Evolutionary conservation across 2,888 invertebrate genomes (phyloP).

Genomic region (Charanyca ferruginea): DNA sequence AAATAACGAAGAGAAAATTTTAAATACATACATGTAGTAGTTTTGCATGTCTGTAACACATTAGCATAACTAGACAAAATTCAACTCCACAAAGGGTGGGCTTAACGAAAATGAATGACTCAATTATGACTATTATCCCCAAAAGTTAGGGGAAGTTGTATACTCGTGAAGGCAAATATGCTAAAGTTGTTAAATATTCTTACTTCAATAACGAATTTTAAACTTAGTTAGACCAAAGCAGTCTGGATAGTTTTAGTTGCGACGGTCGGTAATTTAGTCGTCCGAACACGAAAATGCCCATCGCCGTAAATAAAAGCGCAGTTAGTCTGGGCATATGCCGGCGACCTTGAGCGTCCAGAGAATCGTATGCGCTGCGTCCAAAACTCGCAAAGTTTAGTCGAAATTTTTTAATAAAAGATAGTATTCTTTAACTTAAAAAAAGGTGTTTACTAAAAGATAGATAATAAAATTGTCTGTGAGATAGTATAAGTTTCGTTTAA

Average conservation of each 20-base stretch:
- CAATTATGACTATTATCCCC: constrained; percentile 37
- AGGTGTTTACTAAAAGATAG: no score
- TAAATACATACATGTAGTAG: constrained; percentile 7
- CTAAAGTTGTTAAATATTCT: constrained; percentile 17
- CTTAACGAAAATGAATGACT: constrained; percentile 40
- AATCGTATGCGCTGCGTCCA: no score
- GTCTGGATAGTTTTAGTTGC: not conserved
- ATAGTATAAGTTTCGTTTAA: no score
- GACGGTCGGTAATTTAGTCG: not conserved
- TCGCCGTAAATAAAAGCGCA: no score
- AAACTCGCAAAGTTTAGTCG: no score
- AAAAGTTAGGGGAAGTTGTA: constrained; percentile 30
- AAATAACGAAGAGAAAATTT: constrained; percentile 7
- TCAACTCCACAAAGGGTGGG: constrained; percentile 21
- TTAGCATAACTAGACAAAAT: constrained; percentile 16
- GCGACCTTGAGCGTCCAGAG: no score
- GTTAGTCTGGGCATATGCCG: no score
- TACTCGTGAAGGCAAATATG: constrained; percentile 7
- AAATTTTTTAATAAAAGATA: no score
- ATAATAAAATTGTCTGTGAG: no score
- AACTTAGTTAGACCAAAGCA: constrained; percentile 4
- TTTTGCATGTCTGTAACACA: constrained; percentile 25
- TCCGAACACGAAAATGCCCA: no score
- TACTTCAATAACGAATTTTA: constrained; percentile 23
- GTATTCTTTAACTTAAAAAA: no score